phyloP scores from a whole-genome alignment of 2,797 vertebrate species.

The Mus caroli region DNA sequence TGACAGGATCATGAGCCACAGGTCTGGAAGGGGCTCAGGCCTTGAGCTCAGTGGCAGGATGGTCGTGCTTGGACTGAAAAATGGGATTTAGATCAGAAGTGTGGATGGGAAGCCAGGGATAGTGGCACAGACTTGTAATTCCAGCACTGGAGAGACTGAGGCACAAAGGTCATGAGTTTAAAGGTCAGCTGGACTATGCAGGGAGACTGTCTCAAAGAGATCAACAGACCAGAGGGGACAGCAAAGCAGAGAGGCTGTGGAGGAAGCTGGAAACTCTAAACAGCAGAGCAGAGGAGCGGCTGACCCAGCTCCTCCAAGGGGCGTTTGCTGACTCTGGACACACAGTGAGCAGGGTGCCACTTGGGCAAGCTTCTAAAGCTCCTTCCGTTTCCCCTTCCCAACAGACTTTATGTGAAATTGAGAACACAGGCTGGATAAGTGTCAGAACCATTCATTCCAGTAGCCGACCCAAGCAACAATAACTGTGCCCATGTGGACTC shows the following conservation, averaged over 20 bases:
- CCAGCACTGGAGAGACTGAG: not conserved
- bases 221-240: no score
- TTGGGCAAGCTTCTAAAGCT: not conserved
- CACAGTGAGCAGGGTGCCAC: not conserved
- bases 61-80: not conserved
- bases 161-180: not conserved
- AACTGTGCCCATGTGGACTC: not conserved
- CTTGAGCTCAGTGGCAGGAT: not conserved
- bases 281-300: not conserved
- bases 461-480: not conserved
- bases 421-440: not conserved
- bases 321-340: not conserved
- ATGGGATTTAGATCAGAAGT: not conserved
- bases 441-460: not conserved
- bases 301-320: not conserved
- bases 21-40: not conserved
- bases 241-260: fast-evolving
- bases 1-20: not conserved
- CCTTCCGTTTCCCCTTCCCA: not conserved
- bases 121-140: not conserved
- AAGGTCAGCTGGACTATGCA: not conserved
- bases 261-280: not conserved
- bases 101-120: not conserved
- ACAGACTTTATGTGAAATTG: not conserved
- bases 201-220: not conserved